Conservation (phyloP, 2,797 vertebrate genomes). For the Simalia tracyae region DNA sequence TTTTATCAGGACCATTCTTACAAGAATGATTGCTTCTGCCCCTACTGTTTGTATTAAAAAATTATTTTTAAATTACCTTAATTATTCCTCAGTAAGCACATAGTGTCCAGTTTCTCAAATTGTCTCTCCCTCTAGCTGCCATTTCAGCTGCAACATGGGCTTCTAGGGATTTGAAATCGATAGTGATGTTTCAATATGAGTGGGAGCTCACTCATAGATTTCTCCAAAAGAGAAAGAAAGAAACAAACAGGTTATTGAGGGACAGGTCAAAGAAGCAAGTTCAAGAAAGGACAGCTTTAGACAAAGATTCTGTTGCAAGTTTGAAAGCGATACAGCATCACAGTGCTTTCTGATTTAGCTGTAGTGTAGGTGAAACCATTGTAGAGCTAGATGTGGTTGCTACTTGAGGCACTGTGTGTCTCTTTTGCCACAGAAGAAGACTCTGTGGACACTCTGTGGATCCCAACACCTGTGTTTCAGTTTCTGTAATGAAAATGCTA, state of each 20-base stretch:
- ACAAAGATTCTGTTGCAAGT: too few species aligned
- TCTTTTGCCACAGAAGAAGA: too few species aligned
- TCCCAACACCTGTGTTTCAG: background rate
- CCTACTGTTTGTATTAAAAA: background rate
- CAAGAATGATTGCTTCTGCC: background rate
- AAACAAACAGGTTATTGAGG: background rate
- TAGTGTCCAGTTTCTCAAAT: background rate
- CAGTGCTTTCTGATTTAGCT: too few species aligned
- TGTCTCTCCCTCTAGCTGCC: rapidly evolving
- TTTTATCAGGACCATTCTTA: constrained; percentile 18
- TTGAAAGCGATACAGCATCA: too few species aligned
- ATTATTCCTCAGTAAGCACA: rapidly evolving
- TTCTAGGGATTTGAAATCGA: background rate
- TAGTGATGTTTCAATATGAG: background rate
- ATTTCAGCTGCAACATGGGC: background rate
- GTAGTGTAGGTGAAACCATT: too few species aligned
- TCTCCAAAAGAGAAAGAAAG: background rate
- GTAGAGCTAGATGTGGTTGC: too few species aligned
- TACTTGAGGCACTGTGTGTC: too few species aligned
- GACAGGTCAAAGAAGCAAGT: background rate
- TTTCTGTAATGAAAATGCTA: background rate
- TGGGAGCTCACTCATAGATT: background rate
- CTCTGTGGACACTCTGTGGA: too few species aligned
- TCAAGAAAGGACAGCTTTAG: background rate
- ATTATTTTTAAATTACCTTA: constrained; percentile 6